Evolutionary conservation across 2,888 invertebrate genomes (phyloP), one percentile per base, ranked within the genome.

Genomic region (Leptarthrus brevirostris): DNA sequence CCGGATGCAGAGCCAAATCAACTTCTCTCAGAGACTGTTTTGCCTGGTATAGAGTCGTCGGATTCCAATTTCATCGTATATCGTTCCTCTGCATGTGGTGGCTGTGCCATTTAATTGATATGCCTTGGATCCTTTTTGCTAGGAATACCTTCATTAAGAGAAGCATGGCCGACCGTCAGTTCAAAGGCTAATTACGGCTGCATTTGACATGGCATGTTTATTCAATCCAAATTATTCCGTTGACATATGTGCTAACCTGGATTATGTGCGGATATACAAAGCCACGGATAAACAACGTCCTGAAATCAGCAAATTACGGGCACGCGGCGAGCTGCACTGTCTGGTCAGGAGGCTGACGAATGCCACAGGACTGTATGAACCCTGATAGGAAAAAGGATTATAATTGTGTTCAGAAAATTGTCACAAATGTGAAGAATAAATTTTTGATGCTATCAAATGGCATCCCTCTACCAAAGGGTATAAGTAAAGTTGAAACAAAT

Each of bases 111-210:
- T 73, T 75, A 75, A 75, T 75, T 75, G 73, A 75, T 75, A 75
- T 75, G 64, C 53, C 54, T 73, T 52, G 73, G 52, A 73, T 73
- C 71, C 73, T 75, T 73, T 75, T 64, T 56, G 64, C 54, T 54
- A 73, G 44, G 34, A 71, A 75, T 76, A 74, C 76, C 69, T 76
- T 76, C 74, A 76, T 76, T 76, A 74, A 52, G 61, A 49, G 61
- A 75, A 69, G 74, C 72, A 76, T 73, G 74, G 73, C 73, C 70
- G 66, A 49, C 54, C 71, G 73, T 74, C 74, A 71, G 76, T 74
- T 74, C 76, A 76, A 76, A 76, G 76, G 76, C 76, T 76, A 76
- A 76, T 74, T 76, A 76, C 74, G 70, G 66, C 73, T 74, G 76
- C 76, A 74, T 73, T 72, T 76, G 76, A 76, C 76, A 76, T 76